Evolutionary conservation across 2,113 vertebrate genomes (phyloP), one percentile per base, ranked within the genome.

Genomic region (Holacanthus passer): DNA sequence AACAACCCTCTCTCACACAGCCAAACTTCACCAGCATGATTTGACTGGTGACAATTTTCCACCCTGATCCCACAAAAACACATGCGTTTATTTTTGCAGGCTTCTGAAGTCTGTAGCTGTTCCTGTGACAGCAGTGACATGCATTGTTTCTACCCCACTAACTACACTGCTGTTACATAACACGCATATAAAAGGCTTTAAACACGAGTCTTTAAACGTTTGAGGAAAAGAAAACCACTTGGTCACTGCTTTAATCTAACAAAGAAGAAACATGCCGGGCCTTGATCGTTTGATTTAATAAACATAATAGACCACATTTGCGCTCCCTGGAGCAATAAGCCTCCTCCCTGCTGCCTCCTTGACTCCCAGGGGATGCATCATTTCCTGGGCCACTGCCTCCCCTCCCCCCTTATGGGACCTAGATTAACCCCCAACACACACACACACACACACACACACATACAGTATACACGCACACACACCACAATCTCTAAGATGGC

Each of bases 311-410:
- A 79, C 17, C 85, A 87, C 81, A 86, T 90, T 92, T 89, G 84
- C 11, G 16, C 69, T 85, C 90, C 91, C 90, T n/a, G 87, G 86
- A 81, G 91, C 82, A 66, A 82, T 83, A 79, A 80, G 73, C 85
- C 48, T 81, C 75, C 85, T 89, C 88, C 87, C 89, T 53, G 88
- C 88, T 86, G 86, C 83, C 87, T 85, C 55, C 87, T 83, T 16
- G 52, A 73, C 79, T 90, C 91, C 90, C 86, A 62, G 81, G 29
- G 60, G 91, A 92, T 56, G 83, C 89, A 88, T 92, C 73, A 93
- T 90, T 93, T 93, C 91, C 92, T 91, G 89, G 88, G 85, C 91
- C 86, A 83, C 82, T 92, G 87, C 84, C 71, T 52, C 24, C 74
- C 76, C 64, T 29, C 82, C 81, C 74, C 75, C 72, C 82, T 74